phyloP scores from a whole-genome alignment of 2,888 invertebrate genomes.

The Aphelenchoides bicaudatus region DNA sequence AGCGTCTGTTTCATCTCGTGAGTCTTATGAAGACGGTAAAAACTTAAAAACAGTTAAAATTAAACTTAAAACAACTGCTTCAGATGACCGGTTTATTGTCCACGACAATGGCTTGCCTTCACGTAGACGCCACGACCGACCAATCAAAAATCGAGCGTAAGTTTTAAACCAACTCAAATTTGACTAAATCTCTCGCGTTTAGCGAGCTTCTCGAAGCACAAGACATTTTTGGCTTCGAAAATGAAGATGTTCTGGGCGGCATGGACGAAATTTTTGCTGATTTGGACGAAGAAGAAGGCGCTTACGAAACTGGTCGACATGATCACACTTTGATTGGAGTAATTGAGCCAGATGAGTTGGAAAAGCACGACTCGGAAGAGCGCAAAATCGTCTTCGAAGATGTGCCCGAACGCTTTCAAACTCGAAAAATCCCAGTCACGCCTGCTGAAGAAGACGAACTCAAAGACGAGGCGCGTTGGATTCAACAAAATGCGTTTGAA shows the following conservation, averaged over 20 bases:
- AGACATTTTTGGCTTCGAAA: slow-evolving; percentile 92
- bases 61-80: slow-evolving; percentile 13
- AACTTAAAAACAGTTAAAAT: not conserved
- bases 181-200: not conserved
- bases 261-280: slow-evolving; percentile 35
- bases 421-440: slow-evolving; percentile 51
- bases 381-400: slow-evolving; percentile 72
- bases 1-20: slow-evolving; percentile 4
- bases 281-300: slow-evolving; percentile 49
- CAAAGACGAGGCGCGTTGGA: slow-evolving; percentile 94
- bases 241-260: slow-evolving; percentile 59
- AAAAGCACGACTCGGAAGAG: slow-evolving; percentile 86
- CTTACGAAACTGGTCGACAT: slow-evolving; percentile 53
- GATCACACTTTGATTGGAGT: slow-evolving; percentile 47
- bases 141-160: slow-evolving; percentile 1
- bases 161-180: not conserved
- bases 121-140: slow-evolving; percentile 6
- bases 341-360: slow-evolving; percentile 90
- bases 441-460: slow-evolving; percentile 69
- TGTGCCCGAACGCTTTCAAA: slow-evolving; percentile 65
- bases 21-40: slow-evolving; percentile 12
- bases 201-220: slow-evolving; percentile 73
- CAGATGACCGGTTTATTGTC: slow-evolving; percentile 86
- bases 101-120: slow-evolving; percentile 72
- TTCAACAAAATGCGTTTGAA: slow-evolving; percentile 83